Conservation (phyloP, 2,113 vertebrate species). For the Anoplopoma fimbria region DNA sequence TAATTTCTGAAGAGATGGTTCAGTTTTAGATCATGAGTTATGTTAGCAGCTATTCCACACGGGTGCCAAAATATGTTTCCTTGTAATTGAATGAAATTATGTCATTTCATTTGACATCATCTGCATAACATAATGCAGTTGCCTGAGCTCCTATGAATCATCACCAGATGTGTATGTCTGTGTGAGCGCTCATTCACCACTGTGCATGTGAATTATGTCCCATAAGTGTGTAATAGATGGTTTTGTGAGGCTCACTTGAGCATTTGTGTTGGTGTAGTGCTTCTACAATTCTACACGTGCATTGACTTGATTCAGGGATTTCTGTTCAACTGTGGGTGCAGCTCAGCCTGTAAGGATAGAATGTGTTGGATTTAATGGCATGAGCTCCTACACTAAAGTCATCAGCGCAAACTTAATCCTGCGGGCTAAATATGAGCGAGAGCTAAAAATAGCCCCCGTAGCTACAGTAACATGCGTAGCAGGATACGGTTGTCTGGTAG, state of each 20-base stretch:
- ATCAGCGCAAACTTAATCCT: constrained; percentile 63
- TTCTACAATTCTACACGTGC: background rate
- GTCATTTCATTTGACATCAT: constrained; percentile 42
- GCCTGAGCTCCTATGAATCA: constrained; percentile 45
- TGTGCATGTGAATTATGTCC: constrained; percentile 18
- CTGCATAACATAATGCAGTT: constrained; percentile 30
- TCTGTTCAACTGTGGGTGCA: background rate
- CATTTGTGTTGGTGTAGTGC: background rate
- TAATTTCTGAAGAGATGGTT: background rate
- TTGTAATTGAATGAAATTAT: constrained; percentile 36
- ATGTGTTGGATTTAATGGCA: constrained; percentile 41
- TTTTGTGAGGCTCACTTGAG: background rate
- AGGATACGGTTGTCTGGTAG: constrained; percentile 40
- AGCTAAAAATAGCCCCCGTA: constrained; percentile 69
- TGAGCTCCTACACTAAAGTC: constrained; percentile 45
- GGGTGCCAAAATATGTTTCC: background rate
- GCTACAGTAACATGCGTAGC: constrained; percentile 33
- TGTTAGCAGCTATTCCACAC: background rate
- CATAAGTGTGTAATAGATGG: background rate
- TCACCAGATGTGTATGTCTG: constrained; percentile 23
- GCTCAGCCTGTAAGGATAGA: background rate
- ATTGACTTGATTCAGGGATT: background rate
- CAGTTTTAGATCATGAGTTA: background rate
- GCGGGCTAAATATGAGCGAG: constrained; percentile 50
- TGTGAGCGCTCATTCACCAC: background rate